Conservation (phyloP, 2,797 vertebrate species). For the Dromococcyx pavoninus region DNA sequence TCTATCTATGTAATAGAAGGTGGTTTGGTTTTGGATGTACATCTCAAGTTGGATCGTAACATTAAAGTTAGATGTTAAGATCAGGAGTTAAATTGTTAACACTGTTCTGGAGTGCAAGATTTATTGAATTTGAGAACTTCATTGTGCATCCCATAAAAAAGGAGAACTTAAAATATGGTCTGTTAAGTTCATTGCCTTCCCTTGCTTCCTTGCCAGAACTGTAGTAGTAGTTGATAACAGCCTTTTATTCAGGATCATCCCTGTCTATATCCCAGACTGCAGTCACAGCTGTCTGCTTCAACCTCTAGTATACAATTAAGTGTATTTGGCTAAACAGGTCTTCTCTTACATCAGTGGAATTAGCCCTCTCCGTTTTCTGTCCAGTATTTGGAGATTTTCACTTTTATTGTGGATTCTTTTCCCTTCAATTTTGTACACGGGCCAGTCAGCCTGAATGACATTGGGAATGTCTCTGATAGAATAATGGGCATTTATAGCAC, state of each 20-base stretch:
- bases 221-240: neutral
- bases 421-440: neutral
- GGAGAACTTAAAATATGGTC: neutral
- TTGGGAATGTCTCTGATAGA: neutral
- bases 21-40: neutral
- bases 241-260: neutral
- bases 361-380: neutral
- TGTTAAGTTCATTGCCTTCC: neutral
- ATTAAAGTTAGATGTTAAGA: neutral
- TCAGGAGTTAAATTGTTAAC: neutral
- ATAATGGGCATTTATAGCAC: neutral
- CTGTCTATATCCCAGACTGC: neutral
- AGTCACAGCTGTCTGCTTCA: neutral
- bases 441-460: neutral
- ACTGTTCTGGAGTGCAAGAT: neutral
- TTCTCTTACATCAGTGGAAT: neutral
- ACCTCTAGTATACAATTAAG: neutral
- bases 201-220: neutral
- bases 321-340: slow-evolving; percentile 31
- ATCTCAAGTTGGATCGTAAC: neutral
- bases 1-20: neutral
- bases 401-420: neutral
- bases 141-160: neutral
- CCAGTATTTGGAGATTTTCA: neutral
- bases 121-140: neutral